Conservation (phyloP, 2,888 invertebrate genomes). For the Patella pellucida region DNA sequence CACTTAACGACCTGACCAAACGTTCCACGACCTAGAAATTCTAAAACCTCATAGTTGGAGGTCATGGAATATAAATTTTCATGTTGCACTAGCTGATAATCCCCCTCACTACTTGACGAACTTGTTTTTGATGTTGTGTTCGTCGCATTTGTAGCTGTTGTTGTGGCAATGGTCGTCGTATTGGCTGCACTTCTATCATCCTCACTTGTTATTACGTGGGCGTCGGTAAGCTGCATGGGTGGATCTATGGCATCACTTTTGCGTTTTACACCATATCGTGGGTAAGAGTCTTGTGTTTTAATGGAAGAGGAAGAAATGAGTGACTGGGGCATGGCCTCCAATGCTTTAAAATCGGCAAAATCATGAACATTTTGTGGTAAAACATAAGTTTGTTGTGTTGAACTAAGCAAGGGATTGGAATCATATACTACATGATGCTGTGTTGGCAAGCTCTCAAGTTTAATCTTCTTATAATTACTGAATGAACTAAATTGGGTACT, state of each 20-base stretch:
- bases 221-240: slow-evolving; percentile 66
- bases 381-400: slow-evolving; percentile 33
- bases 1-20: slow-evolving; percentile 99
- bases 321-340: slow-evolving; percentile 23
- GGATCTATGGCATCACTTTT: slow-evolving; percentile 67
- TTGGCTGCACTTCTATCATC: slow-evolving; percentile 68
- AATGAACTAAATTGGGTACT: slow-evolving; percentile 57
- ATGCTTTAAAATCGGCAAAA: slow-evolving; percentile 16
- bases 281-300: slow-evolving; percentile 70
- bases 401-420: slow-evolving; percentile 23
- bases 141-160: slow-evolving; percentile 42
- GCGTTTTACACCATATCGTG: slow-evolving; percentile 71
- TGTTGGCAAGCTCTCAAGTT: slow-evolving; percentile 55
- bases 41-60: slow-evolving; percentile 92
- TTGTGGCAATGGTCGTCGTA: slow-evolving; percentile 38
- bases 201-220: slow-evolving; percentile 64
- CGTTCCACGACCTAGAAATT: slow-evolving; percentile 98
- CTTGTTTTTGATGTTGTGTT: slow-evolving; percentile 55
- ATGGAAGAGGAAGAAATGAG: slow-evolving; percentile 25
- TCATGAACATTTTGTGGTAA: slow-evolving; percentile 30
- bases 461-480: slow-evolving; percentile 62
- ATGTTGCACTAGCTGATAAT: slow-evolving; percentile 98
- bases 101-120: slow-evolving; percentile 81
- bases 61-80: slow-evolving; percentile 97
- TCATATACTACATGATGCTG: slow-evolving; percentile 56